phyloP scores from a whole-genome alignment of 2,888 invertebrate genomes.

The Epinotia demarniana region DNA sequence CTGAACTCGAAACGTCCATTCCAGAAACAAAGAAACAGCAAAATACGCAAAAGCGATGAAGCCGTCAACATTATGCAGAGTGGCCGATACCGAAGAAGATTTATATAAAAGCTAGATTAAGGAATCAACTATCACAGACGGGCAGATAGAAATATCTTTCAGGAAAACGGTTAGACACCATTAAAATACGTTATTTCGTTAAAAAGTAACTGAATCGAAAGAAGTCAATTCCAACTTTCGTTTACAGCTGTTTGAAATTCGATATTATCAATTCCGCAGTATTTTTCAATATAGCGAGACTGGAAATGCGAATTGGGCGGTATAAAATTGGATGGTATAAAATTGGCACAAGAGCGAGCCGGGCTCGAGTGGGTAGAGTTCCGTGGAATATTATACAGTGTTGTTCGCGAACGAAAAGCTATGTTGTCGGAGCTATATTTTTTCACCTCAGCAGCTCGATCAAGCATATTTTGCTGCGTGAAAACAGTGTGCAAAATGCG shows the following conservation, averaged over 20 bases:
- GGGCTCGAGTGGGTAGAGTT: neutral
- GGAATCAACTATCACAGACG: too few species aligned
- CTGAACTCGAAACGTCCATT: too few species aligned
- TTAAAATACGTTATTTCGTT: neutral
- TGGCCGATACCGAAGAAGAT: neutral
- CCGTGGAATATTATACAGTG: neutral
- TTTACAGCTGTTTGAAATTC: constrained; percentile 19
- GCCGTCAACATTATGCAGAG: neutral
- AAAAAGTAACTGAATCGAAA: constrained; percentile 13
- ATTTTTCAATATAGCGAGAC: constrained; percentile 36
- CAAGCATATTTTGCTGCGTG: too few species aligned
- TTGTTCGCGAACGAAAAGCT: neutral
- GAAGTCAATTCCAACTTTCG: constrained; percentile 26
- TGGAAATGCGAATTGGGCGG: constrained; percentile 13
- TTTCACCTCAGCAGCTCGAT: too few species aligned
- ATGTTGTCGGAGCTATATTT: neutral
- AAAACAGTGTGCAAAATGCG: too few species aligned
- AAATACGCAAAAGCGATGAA: too few species aligned
- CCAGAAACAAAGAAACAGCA: too few species aligned
- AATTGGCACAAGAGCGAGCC: neutral
- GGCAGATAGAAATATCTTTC: neutral
- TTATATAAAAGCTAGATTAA: too few species aligned
- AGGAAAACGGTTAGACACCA: constrained; percentile 2
- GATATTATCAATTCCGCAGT: constrained; percentile 30
- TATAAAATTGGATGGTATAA: constrained; percentile 20